A percentile compares a stretch with the other conserved stretches of the same genome.
phyloP scores from a whole-genome alignment of 2,888 invertebrate species.

The Julus scandinavius region DNA sequence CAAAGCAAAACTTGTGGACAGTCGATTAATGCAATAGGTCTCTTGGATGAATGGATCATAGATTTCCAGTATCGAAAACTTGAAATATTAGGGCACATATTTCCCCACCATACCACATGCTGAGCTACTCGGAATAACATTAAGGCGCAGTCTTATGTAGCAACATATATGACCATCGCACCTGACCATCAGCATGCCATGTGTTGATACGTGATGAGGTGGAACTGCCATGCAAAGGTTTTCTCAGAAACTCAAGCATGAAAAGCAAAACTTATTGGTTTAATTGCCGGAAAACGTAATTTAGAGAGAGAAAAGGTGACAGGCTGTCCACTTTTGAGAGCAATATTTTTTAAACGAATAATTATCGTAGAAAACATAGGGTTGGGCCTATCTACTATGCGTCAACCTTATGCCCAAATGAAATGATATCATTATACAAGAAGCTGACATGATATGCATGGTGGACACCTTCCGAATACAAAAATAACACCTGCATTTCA shows the following conservation, averaged over 20 bases:
- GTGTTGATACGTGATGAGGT: conserved; percentile 35
- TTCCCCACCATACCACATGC: neutral
- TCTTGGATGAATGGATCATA: neutral
- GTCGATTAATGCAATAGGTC: neutral
- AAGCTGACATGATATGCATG: neutral
- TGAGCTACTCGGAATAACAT: neutral
- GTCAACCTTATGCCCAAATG: neutral
- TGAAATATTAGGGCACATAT: neutral
- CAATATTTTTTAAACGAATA: neutral
- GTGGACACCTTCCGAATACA: neutral
- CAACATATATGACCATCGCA: neutral
- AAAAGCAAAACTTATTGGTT: conserved; percentile 30
- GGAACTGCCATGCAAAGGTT: conserved; percentile 14
- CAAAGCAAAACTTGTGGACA: too few species aligned
- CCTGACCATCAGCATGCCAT: conserved; percentile 33
- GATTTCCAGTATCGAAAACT: neutral
- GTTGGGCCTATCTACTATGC: neutral
- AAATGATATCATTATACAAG: conserved; percentile 29
- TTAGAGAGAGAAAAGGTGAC: conserved; percentile 17
- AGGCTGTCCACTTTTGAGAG: neutral
- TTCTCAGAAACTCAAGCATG: neutral
- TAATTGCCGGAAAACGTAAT: conserved; percentile 35
- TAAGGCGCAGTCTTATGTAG: neutral
- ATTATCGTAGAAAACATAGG: neutral
- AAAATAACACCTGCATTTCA: neutral